A percentile compares a stretch with the other conserved stretches of the same genome.
phyloP scores from a whole-genome alignment of 2,888 invertebrate genomes.

The Netelia inedita region DNA sequence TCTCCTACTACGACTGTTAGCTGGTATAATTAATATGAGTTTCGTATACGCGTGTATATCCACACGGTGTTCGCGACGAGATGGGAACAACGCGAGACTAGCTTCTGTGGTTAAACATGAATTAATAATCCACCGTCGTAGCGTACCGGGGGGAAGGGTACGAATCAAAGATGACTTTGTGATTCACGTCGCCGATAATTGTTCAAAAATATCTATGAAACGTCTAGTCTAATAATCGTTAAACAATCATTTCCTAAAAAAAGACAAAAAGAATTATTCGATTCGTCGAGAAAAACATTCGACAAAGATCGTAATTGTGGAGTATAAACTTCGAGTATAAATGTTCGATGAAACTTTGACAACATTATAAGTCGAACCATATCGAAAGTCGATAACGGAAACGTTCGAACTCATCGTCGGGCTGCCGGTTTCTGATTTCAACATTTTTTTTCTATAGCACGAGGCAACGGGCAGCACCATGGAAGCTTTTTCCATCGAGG shows the following conservation, averaged over 20 bases:
- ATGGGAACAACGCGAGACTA: conserved; percentile 36
- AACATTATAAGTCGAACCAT: no score
- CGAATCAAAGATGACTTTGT: conserved; percentile 33
- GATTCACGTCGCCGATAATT: conserved; percentile 5
- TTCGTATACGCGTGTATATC: conserved; percentile 52
- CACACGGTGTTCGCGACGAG: conserved; percentile 38
- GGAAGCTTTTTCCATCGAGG: conserved; percentile 56
- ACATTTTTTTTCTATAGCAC: conserved; percentile 42
- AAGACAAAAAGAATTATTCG: no score
- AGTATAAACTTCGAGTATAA: no score
- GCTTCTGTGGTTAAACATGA: conserved; percentile 60
- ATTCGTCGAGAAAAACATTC: no score
- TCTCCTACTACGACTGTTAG: conserved; percentile 18
- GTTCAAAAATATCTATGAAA: neutral
- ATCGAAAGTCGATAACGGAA: no score
- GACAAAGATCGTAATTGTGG: neutral
- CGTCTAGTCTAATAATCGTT: neutral
- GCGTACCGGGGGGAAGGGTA: neutral
- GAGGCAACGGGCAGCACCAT: conserved; percentile 24
- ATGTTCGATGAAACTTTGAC: no score
- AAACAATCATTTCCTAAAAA: neutral
- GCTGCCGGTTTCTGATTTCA: neutral
- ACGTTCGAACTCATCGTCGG: no score
- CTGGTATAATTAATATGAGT: conserved; percentile 65
- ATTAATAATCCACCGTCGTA: conserved; percentile 58